These are phyloP conservation scores for Drosophila pseudotakahashii DNA, from an alignment of 2,888 invertebrate genomes.

Conservation along the genomic window DNA sequence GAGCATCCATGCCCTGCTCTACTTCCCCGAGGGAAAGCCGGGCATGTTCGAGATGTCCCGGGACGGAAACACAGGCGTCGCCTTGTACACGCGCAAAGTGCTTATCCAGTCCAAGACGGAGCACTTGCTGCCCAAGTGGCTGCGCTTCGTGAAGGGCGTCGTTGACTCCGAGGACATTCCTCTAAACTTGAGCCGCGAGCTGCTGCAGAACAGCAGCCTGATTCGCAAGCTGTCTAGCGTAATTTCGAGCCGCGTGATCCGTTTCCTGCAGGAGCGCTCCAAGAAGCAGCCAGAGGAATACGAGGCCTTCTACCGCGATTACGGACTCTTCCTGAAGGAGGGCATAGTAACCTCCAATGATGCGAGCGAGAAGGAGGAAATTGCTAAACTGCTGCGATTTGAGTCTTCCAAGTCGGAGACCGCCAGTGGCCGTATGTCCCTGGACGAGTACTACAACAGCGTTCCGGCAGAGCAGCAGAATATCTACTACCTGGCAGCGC, in stretches of 20 bases:
- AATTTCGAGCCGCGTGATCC: constrained; percentile 92
- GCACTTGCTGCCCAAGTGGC: constrained; percentile 96
- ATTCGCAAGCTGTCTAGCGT: constrained; percentile 95
- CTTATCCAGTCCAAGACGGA: constrained; percentile 96
- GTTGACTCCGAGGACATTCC: constrained; percentile 99
- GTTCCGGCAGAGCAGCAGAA: constrained; percentile 90
- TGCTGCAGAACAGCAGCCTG: constrained; percentile 96
- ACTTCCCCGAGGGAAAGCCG: constrained; percentile 97
- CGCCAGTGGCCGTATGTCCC: constrained; percentile 88
- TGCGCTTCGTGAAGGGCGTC: constrained; percentile 98
- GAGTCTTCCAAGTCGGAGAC: constrained; percentile 93
- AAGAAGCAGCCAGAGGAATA: constrained; percentile 93
- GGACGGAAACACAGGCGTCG: constrained; percentile 93
- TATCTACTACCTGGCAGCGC: constrained; percentile 97
- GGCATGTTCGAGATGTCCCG: constrained; percentile 95
- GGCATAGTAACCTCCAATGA: constrained; percentile 95
- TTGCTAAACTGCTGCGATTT: constrained; percentile 94
- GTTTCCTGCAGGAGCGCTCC: constrained; percentile 93
- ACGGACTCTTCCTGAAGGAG: constrained; percentile 96
- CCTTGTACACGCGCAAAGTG: constrained; percentile 96
- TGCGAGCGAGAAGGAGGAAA: constrained; percentile 94
- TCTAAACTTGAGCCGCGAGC: constrained; percentile 96
- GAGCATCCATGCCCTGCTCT: constrained; percentile 94
- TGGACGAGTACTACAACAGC: constrained; percentile 91
- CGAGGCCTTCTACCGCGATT: constrained; percentile 94